Percentiles rank a stretch among this genome's conserved stretches.
These are phyloP conservation scores for Caenorhabditis sulstoni DNA, from an alignment of 2,888 invertebrate genomes.

Conservation along the genomic window DNA sequence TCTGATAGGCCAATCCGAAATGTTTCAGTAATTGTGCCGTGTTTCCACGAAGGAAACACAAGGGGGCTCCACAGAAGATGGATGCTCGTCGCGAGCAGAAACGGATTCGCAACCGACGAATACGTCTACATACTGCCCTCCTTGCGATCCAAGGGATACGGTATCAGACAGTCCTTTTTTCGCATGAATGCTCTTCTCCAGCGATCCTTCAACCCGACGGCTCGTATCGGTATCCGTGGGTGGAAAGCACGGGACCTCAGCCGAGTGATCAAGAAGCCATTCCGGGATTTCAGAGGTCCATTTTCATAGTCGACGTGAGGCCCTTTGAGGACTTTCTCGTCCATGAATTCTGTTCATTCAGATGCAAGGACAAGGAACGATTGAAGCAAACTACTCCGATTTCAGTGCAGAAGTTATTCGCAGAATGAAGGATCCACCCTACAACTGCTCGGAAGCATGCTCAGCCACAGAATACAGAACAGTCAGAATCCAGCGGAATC, in stretches of 20 bases:
- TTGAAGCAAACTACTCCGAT: constrained; percentile 35
- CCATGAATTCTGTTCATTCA: no score
- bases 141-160: constrained; percentile 51
- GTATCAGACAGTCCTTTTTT: constrained; percentile 11
- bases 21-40: constrained; percentile 63
- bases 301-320: constrained; percentile 53
- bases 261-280: constrained; percentile 38
- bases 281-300: constrained; percentile 42
- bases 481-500: no score
- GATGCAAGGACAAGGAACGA: constrained; percentile 53
- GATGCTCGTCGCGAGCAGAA: constrained; percentile 38
- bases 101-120: constrained; percentile 66
- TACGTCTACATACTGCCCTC: constrained; percentile 69
- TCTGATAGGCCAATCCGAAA: no score
- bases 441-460: constrained; percentile 63
- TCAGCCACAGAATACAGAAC: constrained; percentile 24
- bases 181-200: background rate
- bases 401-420: constrained; percentile 61
- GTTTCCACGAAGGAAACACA: constrained; percentile 56
- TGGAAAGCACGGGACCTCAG: constrained; percentile 27
- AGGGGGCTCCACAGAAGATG: constrained; percentile 46
- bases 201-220: constrained; percentile 32
- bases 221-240: constrained; percentile 40
- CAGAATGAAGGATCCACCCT: constrained; percentile 66
- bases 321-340: no score